These are phyloP conservation scores for Mythimna loreyi DNA, from an alignment of 2,888 invertebrate genomes.

Conservation along the genomic window DNA sequence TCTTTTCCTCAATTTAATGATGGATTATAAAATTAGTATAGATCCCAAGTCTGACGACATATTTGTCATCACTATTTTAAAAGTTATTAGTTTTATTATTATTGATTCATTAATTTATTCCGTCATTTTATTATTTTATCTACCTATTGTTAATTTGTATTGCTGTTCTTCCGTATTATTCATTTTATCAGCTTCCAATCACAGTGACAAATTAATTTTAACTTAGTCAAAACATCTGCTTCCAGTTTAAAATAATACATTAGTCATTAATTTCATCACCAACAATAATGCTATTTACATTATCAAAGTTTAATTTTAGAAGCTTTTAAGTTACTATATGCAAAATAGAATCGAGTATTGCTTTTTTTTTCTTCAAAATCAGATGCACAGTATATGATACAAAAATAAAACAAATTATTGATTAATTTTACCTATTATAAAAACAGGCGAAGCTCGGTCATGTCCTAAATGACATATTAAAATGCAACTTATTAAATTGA, in stretches of 20 bases:
- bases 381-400: background rate
- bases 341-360: background rate
- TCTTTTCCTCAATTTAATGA: too few relatives aligned
- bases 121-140: conserved; percentile 4
- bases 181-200: conserved; percentile 38
- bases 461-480: conserved; percentile 6
- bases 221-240: conserved; percentile 36
- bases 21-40: background rate
- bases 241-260: conserved; percentile 30
- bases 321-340: background rate
- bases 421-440: conserved; percentile 5
- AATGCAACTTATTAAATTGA: background rate
- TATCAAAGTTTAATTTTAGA: background rate
- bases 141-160: conserved; percentile 33
- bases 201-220: conserved; percentile 42
- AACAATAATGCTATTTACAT: conserved; percentile 13
- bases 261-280: conserved; percentile 27
- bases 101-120: conserved; percentile 1
- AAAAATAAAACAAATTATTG: conserved; percentile 5
- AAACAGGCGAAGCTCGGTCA: conserved; percentile 2
- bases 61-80: conserved; percentile 31
- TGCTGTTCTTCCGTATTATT: conserved; percentile 49
- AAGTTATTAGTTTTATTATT: conserved; percentile 11
- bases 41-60: background rate
- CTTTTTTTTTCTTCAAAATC: background rate